Percentiles rank a stretch among this genome's conserved stretches.
phyloP scores from a whole-genome alignment of 2,888 invertebrate genomes.

The Halictus quadricinctus region DNA sequence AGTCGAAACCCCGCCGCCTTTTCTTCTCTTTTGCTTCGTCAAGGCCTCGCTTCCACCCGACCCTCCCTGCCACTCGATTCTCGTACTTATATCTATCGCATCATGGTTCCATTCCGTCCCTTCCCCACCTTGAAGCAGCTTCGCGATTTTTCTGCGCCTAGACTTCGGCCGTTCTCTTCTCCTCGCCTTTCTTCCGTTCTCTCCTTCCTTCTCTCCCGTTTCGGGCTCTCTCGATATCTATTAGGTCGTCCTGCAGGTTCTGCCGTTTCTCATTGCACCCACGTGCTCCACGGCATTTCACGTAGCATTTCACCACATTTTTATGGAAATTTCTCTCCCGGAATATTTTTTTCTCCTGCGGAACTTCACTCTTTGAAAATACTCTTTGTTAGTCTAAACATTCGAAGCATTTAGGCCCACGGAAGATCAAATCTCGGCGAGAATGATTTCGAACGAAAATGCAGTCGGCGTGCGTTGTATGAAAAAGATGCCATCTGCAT shows the following conservation, averaged over 20 bases:
- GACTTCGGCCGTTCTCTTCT: constrained; percentile 34
- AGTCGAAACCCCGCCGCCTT: constrained; percentile 51
- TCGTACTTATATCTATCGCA: constrained; percentile 65
- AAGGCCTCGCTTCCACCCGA: constrained; percentile 62
- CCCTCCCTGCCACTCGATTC: constrained; percentile 58
- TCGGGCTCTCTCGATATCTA: constrained; percentile 23
- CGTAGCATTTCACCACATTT: neutral
- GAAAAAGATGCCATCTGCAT: neutral
- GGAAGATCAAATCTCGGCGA: neutral
- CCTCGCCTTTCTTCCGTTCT: constrained; percentile 48
- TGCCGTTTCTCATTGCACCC: neutral
- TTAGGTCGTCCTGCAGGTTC: constrained; percentile 2
- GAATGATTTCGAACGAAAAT: neutral
- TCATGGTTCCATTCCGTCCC: constrained; percentile 63
- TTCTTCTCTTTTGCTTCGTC: constrained; percentile 65
- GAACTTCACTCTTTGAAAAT: too few species aligned
- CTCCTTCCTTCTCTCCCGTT: constrained; percentile 27
- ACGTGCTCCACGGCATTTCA: neutral
- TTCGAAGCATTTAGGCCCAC: too few species aligned
- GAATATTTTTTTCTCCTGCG: too few species aligned
- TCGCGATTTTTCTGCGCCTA: constrained; percentile 40
- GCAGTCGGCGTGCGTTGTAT: neutral
- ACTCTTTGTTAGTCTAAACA: neutral
- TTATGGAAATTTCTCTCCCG: neutral
- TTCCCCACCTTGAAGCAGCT: constrained; percentile 4